Conservation (phyloP, 2,113 vertebrate genomes). For the Rhea americana region DNA sequence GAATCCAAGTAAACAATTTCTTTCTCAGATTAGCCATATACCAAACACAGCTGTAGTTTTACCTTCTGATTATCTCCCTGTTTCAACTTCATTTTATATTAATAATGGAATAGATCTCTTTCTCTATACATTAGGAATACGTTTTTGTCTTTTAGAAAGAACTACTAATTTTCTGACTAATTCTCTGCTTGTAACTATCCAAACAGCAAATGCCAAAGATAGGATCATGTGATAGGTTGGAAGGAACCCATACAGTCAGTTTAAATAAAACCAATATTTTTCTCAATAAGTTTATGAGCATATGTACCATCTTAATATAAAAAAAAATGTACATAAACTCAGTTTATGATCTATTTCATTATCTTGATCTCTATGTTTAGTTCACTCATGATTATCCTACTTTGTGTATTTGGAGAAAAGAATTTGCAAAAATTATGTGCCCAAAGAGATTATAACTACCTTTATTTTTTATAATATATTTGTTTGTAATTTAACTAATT, state of each 20-base stretch:
- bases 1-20: conserved; percentile 51
- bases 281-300: not conserved
- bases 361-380: not conserved
- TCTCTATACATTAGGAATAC: not conserved
- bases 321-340: not conserved
- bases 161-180: not conserved
- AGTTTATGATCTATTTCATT: not conserved
- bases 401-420: not conserved
- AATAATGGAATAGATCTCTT: not conserved
- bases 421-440: not conserved
- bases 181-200: not conserved
- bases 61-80: conserved; percentile 34
- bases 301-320: not conserved
- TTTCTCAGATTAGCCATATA: conserved; percentile 24
- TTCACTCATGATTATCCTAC: not conserved
- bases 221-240: not conserved
- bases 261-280: not conserved
- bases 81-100: conserved; percentile 30
- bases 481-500: not conserved
- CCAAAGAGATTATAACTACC: not conserved
- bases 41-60: conserved; percentile 31
- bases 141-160: not conserved
- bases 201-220: not conserved
- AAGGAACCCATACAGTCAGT: not conserved
- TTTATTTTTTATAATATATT: not conserved